Percentiles rank a stretch among this genome's conserved stretches.
Evolutionary conservation across 2,888 invertebrate genomes (phyloP).

Genomic region (Diaperis boleti): DNA sequence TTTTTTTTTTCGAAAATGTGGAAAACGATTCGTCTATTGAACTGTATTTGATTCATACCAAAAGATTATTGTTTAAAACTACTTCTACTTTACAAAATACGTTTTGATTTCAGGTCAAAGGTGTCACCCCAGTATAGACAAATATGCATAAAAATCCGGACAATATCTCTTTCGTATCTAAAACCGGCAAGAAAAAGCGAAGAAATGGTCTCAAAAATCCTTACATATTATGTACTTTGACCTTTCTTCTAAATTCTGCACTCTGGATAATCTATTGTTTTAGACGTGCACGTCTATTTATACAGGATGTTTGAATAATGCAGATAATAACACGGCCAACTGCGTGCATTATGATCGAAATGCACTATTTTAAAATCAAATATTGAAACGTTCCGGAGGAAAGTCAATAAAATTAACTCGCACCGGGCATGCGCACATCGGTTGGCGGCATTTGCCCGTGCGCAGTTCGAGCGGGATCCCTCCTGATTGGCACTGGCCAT

Average conservation of each 20-base stretch:
- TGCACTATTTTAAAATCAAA: slow-evolving; percentile 31
- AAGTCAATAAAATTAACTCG: slow-evolving; percentile 40
- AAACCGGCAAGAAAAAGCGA: slow-evolving; percentile 9
- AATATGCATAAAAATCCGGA: background rate
- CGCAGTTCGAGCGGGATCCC: slow-evolving; percentile 59
- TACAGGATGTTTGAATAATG: background rate
- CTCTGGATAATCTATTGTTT: background rate
- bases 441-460: slow-evolving; percentile 48
- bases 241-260: no score
- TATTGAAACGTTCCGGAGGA: slow-evolving; percentile 32
- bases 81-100: no score
- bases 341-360: slow-evolving; percentile 3
- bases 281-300: background rate
- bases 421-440: slow-evolving; percentile 30
- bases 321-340: background rate
- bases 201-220: no score
- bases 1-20: no score
- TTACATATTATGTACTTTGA: no score
- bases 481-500: slow-evolving; percentile 63
- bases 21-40: no score
- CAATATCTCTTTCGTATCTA: background rate
- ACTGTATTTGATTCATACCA: no score
- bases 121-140: no score
- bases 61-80: no score
- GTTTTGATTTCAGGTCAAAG: slow-evolving; percentile 13